A percentile compares a stretch with the other conserved stretches of the same genome.
Conservation (phyloP, 64 coral and sea anemone genomes). For the Montipora sp. region DNA sequence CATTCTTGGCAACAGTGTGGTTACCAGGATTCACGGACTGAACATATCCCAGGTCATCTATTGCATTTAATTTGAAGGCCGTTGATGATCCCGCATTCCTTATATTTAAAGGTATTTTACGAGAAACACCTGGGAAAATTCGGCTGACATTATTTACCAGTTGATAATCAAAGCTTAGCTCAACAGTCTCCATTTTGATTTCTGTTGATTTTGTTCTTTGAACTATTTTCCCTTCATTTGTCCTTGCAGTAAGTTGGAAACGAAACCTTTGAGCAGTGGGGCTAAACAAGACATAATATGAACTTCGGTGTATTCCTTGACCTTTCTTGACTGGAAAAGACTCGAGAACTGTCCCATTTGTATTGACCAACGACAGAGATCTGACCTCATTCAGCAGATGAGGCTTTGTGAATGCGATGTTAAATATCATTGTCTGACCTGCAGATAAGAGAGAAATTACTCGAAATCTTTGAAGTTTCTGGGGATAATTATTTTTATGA, state of each 20-base stretch:
- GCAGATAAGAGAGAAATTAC: background rate
- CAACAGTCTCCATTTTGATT: slow-evolving; percentile 35
- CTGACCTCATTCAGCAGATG: slow-evolving; percentile 2
- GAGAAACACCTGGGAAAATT: slow-evolving; percentile 17
- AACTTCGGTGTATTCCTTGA: slow-evolving; percentile 41
- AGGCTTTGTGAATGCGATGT: slow-evolving; percentile 42
- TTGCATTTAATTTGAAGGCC: slow-evolving; percentile 44
- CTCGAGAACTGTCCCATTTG: slow-evolving; percentile 34
- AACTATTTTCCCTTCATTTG: slow-evolving; percentile 22
- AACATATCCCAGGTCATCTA: slow-evolving; percentile 59
- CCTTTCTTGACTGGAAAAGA: slow-evolving; percentile 51
- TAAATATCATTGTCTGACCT: slow-evolving; percentile 48
- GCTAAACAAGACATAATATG: slow-evolving; percentile 7
- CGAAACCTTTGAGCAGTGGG: slow-evolving; percentile 61
- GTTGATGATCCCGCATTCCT: slow-evolving; percentile 33
- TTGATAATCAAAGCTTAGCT: slow-evolving; percentile 16
- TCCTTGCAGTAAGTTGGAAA: slow-evolving; percentile 38
- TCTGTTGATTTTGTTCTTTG: slow-evolving; percentile 50
- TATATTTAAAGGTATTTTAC: slow-evolving; percentile 52
- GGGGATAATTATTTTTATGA: background rate
- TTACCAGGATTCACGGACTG: slow-evolving; percentile 11
- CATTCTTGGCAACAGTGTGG: slow-evolving; percentile 8
- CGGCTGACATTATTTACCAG: background rate
- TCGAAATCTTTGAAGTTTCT: background rate
- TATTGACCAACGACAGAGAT: slow-evolving; percentile 38